Conservation (phyloP, 2,888 invertebrate genomes). For the Macrosiphum euphorbiae region DNA sequence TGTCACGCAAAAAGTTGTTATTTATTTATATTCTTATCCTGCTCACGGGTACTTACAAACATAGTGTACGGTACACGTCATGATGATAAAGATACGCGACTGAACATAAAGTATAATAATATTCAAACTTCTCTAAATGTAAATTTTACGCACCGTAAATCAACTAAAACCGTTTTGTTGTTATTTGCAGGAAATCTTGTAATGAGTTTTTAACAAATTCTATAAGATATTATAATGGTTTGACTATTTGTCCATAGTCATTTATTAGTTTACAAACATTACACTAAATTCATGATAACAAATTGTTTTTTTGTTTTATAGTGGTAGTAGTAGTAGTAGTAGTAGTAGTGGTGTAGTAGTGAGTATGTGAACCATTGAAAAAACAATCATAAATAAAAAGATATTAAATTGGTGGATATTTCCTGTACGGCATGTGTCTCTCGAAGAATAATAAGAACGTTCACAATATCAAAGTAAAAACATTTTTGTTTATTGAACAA, state of each 20-base stretch:
- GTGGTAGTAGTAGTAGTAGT: not conserved
- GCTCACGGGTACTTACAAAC: not conserved
- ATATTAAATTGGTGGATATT: not conserved
- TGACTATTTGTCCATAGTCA: not conserved
- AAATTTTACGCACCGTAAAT: not conserved
- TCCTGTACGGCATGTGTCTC: not conserved
- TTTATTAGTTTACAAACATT: not conserved
- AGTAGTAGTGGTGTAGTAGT: no score
- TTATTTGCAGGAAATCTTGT: not conserved
- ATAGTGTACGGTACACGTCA: not conserved
- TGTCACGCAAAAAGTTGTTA: conserved; percentile 10
- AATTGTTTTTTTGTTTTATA: not conserved
- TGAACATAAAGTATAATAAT: not conserved
- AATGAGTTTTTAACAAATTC: no score
- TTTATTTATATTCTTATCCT: conserved; percentile 7
- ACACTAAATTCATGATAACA: not conserved
- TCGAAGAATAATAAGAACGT: not conserved
- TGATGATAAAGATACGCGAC: not conserved
- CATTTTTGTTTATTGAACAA: not conserved
- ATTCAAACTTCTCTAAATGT: not conserved
- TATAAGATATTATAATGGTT: not conserved
- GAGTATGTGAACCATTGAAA: not conserved
- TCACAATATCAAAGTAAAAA: not conserved
- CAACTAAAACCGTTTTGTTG: not conserved
- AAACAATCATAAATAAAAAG: not conserved